These are phyloP conservation scores for Columba guinea DNA, from an alignment of 2,797 vertebrate species.

Conservation along the genomic window DNA sequence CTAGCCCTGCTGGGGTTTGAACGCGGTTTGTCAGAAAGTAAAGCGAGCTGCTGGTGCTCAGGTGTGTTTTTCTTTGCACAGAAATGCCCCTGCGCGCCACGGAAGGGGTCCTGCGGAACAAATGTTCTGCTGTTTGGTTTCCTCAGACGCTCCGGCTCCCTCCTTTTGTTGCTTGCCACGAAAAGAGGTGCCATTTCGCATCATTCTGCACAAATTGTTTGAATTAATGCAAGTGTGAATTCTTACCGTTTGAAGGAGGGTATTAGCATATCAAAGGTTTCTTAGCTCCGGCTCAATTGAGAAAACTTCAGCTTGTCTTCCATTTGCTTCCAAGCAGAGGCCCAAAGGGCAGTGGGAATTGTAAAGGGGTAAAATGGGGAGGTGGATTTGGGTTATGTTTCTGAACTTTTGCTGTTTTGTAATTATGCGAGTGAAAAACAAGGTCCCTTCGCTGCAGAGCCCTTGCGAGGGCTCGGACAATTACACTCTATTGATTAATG, in stretches of 20 bases:
- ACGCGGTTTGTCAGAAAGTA: conserved; percentile 31
- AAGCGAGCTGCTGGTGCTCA: conserved; percentile 55
- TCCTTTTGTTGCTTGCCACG: conserved; percentile 90
- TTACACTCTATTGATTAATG: conserved; percentile 77
- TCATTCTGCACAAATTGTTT: conserved; percentile 87
- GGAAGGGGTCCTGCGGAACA: conserved; percentile 78
- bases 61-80: conserved; percentile 68
- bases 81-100: conserved; percentile 41
- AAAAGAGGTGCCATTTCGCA: conserved; percentile 88
- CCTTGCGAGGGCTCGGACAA: conserved; percentile 73
- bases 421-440: conserved; percentile 77
- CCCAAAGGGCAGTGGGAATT: conserved; percentile 83
- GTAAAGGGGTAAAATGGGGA: conserved; percentile 82
- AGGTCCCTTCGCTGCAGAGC: conserved; percentile 65
- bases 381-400: conserved; percentile 80
- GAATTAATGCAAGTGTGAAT: conserved; percentile 92
- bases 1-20: conserved; percentile 29
- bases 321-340: conserved; percentile 87
- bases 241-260: conserved; percentile 89
- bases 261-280: conserved; percentile 98
- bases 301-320: conserved; percentile 85
- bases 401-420: conserved; percentile 79
- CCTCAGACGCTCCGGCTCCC: conserved; percentile 75
- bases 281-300: conserved; percentile 86
- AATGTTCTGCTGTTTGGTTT: conserved; percentile 83